These are phyloP conservation scores for Thyatira batis DNA, from an alignment of 2,888 invertebrate genomes.

Conservation along the genomic window DNA sequence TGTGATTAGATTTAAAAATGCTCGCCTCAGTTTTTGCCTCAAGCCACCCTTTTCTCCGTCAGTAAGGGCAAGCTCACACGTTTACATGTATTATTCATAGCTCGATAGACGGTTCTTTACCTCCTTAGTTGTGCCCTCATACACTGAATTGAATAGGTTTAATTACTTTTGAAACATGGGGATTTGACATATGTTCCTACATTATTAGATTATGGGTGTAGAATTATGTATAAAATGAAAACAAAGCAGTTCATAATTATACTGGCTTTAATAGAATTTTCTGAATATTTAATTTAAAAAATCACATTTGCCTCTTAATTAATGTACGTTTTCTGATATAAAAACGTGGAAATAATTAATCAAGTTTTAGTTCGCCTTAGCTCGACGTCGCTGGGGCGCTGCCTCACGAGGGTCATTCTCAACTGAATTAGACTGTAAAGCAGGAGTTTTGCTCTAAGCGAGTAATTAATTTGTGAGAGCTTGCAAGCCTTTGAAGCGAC, in stretches of 20 bases:
- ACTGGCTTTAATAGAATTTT: background rate
- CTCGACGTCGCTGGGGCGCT: constrained; percentile 18
- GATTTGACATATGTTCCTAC: constrained; percentile 21
- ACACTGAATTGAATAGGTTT: constrained; percentile 54
- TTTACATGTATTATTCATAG: constrained; percentile 64
- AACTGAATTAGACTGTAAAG: constrained; percentile 50
- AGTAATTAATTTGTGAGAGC: constrained; percentile 65
- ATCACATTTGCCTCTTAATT: background rate
- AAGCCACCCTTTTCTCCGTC: constrained; percentile 14
- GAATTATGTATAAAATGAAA: background rate
- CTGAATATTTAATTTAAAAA: background rate
- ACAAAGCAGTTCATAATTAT: background rate
- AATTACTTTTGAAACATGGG: constrained; percentile 53
- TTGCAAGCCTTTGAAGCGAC: constrained; percentile 47
- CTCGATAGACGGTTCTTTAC: constrained; percentile 45
- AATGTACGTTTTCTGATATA: constrained; percentile 4
- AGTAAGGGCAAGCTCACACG: constrained; percentile 48
- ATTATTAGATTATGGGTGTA: background rate
- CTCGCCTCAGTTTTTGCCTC: constrained; percentile 9
- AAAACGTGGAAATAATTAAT: constrained; percentile 22
- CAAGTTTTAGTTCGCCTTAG: constrained; percentile 14
- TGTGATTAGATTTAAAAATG: background rate
- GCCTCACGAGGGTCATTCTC: constrained; percentile 33
- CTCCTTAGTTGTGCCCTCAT: constrained; percentile 45
- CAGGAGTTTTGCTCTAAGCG: constrained; percentile 47